Conservation (phyloP, 1,140 invertebrate species). For the Drosophila albomicans region DNA sequence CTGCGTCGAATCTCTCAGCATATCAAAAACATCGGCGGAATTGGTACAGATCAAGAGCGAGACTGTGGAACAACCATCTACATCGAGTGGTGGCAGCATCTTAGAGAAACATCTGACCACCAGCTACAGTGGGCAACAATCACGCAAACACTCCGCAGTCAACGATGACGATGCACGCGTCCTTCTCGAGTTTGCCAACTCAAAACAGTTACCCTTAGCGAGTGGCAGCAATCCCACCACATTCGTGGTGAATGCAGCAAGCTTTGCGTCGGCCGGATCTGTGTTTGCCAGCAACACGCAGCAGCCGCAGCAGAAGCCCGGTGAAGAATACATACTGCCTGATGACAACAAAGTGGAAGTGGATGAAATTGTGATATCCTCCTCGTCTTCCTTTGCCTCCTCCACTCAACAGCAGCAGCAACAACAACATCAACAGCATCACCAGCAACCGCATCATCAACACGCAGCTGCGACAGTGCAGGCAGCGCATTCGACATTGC, state of each 20-base stretch:
- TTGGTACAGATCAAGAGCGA: slow-evolving; percentile 71
- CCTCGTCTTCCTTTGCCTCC: slow-evolving; percentile 75
- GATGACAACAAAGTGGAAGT: slow-evolving; percentile 69
- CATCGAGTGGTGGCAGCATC: slow-evolving; percentile 57
- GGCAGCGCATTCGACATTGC: slow-evolving; percentile 30
- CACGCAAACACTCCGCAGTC: slow-evolving; percentile 61
- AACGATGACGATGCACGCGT: slow-evolving; percentile 77
- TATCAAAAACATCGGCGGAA: slow-evolving; percentile 58
- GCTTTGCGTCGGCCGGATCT: slow-evolving; percentile 74
- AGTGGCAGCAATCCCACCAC: slow-evolving; percentile 53
- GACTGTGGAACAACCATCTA: slow-evolving; percentile 40
- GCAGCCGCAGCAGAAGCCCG: slow-evolving; percentile 37
- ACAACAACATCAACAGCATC: slow-evolving; percentile 28
- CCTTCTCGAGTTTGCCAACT: slow-evolving; percentile 78
- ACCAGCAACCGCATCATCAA: slow-evolving; percentile 19
- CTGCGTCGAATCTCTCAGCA: slow-evolving; percentile 45
- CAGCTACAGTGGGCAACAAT: slow-evolving; percentile 36
- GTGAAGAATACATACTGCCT: slow-evolving; percentile 76
- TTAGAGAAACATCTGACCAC: slow-evolving; percentile 75
- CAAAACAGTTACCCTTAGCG: slow-evolving; percentile 58
- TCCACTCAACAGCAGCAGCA: slow-evolving; percentile 35
- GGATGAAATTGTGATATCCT: slow-evolving; percentile 81
- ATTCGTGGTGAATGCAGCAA: slow-evolving; percentile 69
- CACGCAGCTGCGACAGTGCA: slow-evolving; percentile 1
- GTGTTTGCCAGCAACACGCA: slow-evolving; percentile 63